Evolutionary conservation across 2,888 invertebrate species (phyloP), one percentile per base, ranked within the genome.

Genomic region (Glyphotaelius pellucidus): DNA sequence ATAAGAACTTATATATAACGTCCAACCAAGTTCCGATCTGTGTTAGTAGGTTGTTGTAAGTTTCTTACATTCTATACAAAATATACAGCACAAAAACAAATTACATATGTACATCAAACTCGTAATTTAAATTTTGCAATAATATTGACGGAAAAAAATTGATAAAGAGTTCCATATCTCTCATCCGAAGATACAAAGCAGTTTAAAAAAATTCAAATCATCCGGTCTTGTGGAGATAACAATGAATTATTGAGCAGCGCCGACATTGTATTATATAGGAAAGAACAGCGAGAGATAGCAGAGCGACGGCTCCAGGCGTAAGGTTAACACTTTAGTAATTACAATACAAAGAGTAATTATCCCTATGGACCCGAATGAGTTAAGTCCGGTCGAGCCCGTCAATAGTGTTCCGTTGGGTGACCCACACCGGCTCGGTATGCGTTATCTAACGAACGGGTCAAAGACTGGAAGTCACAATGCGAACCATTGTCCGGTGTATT

Each of bases 371-470:
- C 79, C 19, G 88, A 67, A 67, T 35, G 88, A 79, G 79, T 88
- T 25, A 79, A 67, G 67, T 67, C 25, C 89, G 90, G 88, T 88
- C 9, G 35, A n/a, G 32, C 80, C 30, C 84, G 92, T 90, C 84
- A 83, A 92, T 89, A 90, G 81, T 80, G 89, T 92, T 91, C 90
- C 92, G 92, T 92, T 92, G 92, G 38, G 52, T 92, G 92, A 92
- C 92, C 90, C 80, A 90, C 87, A 87, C 84, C 86, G 47, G 91
- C 25, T 19, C 67, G 67, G 88, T 42, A 86, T 86, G 91, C 89
- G 91, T 89, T 83, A 91, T 91, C 89, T 91, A 89, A 91, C 79
- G 89, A 84, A 89, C 89, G 79, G 91, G 91, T 91, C 91, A 85
- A 84, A 91, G 80, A 80, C 81, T 88, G 79, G 81, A 85, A 88